phyloP scores from a whole-genome alignment of 2,113 vertebrate genomes.

The Perca flavescens region DNA sequence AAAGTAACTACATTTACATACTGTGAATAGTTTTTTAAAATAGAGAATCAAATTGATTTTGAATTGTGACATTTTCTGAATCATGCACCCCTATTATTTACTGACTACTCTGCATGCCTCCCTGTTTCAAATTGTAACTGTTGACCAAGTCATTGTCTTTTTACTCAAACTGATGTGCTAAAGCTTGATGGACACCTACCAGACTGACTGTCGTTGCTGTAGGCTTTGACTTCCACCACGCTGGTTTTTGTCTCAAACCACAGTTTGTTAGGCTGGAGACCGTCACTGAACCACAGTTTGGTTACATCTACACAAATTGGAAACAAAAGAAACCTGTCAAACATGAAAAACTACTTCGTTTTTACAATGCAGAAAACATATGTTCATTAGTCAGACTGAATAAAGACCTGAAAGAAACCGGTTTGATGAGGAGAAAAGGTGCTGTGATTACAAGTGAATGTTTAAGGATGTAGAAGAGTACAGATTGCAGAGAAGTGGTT shows the following conservation, averaged over 20 bases:
- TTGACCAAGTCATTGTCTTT: not conserved
- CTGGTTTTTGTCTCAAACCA: constrained; percentile 89
- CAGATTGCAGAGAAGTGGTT: not conserved
- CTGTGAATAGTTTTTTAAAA: too few species aligned
- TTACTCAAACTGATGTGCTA: not conserved
- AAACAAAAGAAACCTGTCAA: not conserved
- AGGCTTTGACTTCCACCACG: constrained; percentile 85
- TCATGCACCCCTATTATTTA: not conserved
- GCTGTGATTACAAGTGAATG: not conserved
- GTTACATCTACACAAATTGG: constrained; percentile 76
- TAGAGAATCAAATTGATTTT: too few species aligned
- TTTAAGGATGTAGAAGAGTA: not conserved
- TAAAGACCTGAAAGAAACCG: not conserved
- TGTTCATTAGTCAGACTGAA: not conserved
- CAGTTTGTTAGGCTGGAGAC: constrained; percentile 81
- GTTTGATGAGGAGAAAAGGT: not conserved
- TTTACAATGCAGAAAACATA: not conserved
- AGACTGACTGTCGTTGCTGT: constrained; percentile 86
- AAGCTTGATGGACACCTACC: constrained; percentile 76
- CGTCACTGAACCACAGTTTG: constrained; percentile 89
- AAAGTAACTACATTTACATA: too few species aligned
- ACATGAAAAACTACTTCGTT: too few species aligned
- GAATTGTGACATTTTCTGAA: too few species aligned
- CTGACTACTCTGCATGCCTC: too few species aligned
- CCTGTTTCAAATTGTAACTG: not conserved